Evolutionary conservation across 2,113 vertebrate species (phyloP), one percentile per base, ranked within the genome.

Genomic region (Willisornis vidua): DNA sequence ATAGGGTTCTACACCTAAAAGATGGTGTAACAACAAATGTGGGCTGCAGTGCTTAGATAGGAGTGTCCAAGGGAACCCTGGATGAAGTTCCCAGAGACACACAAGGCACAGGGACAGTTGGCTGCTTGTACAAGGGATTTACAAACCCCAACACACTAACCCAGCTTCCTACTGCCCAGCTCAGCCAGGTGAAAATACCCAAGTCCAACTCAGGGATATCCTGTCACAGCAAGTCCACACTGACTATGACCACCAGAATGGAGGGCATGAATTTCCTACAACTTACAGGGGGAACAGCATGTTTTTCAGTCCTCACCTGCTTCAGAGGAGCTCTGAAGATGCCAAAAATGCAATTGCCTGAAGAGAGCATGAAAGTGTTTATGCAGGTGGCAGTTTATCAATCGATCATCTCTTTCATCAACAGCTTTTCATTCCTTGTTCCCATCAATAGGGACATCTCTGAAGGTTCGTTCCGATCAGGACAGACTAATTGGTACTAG

Each of bases 401-500:
- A 87, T 95, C 51, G n/a, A 81, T 59, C 35, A 80, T 95, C 58
- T 22, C 77, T 91, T 96, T 55, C 89, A 95, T 76, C 83, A 90
- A 83, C 58, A 91, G 87, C 87, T 77, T 94, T 93, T 92, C 91
- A 65, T 67, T 90, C 41, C 62, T 88, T 65, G 51, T 92, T 94
- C 95, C 86, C 93, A 82, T 96, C 95, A 94, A 85, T 55, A 72
- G 92, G 91, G 90, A 90, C 23, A 71, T 90, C 88, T 96, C 73
- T 52, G 72, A 61, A 96, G 37, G 82, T 87, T 91, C 12, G 2
- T 89, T 68, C 82, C 2, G 62, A 96, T 82, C 94, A 84, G 72
- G 91, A 91, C 68, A 95, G 92, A 89, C 87, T 97, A 97, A 97
- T 95, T 97, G 96, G 79, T 91, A 93, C 90, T n/a, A 82, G 96